A percentile compares a stretch with the other conserved stretches of the same genome.
phyloP scores from a whole-genome alignment of 2,113 vertebrate species.

The Carlito syrichta region DNA sequence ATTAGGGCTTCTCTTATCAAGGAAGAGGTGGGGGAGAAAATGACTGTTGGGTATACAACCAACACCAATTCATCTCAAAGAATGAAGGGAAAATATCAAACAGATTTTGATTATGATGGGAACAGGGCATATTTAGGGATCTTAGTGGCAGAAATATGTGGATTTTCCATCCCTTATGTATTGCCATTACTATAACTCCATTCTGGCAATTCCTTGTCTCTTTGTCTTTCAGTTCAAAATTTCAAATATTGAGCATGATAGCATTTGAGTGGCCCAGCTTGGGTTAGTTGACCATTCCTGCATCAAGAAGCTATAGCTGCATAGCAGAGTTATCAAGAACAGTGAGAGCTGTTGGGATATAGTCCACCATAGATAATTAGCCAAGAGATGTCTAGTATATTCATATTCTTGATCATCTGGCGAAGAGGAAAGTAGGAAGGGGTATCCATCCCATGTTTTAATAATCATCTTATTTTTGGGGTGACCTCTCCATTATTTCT shows the following conservation, averaged over 20 bases:
- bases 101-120: not conserved
- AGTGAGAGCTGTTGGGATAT: not conserved
- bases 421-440: not conserved
- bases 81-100: not conserved
- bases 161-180: not conserved
- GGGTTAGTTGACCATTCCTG: not conserved
- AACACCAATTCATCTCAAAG: not conserved
- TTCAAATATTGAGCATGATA: not conserved
- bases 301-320: not conserved
- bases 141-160: not conserved
- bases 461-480: not conserved
- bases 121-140: not conserved
- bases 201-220: not conserved
- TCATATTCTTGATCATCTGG: not conserved
- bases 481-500: not conserved
- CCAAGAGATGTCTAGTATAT: not conserved
- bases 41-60: not conserved
- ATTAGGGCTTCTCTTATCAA: not conserved
- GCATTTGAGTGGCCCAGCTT: not conserved
- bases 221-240: not conserved
- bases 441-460: not conserved
- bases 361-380: not conserved
- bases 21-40: not conserved
- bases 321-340: not conserved
- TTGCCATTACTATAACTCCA: not conserved